Conservation (phyloP, 2,113 vertebrate species). For the Melierax canorus region DNA sequence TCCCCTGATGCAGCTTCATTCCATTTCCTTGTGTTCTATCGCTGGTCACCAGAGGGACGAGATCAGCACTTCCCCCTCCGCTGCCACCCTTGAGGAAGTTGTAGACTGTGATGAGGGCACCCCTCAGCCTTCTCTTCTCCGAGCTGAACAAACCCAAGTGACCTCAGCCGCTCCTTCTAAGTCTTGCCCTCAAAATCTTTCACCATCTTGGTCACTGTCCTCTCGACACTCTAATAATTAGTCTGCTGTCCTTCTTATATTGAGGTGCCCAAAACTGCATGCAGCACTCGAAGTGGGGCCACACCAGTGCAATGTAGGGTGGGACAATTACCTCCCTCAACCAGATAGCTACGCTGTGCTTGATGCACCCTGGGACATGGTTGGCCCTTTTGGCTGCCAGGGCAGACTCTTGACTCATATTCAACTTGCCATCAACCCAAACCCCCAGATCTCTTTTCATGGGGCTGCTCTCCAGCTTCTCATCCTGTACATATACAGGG, state of each 20-base stretch:
- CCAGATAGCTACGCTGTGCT: neutral
- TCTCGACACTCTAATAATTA: neutral
- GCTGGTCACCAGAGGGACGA: neutral
- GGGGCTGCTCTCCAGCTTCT: neutral
- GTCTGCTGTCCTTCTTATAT: neutral
- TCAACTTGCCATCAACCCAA: neutral
- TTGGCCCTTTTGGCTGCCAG: neutral
- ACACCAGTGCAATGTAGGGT: no score
- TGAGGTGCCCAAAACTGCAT: neutral
- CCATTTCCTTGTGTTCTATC: fast-evolving
- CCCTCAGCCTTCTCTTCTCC: neutral
- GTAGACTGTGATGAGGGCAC: no score
- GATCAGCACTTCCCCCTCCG: neutral
- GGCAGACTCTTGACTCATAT: neutral
- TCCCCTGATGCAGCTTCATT: neutral
- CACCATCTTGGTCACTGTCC: neutral
- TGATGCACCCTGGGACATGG: no score
- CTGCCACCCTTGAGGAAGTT: neutral
- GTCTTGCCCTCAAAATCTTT: neutral
- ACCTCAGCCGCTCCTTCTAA: neutral
- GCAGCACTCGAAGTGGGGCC: neutral
- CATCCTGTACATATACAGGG: neutral
- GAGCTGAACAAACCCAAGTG: neutral
- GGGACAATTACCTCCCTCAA: neutral
- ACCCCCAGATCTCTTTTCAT: neutral